Conservation (phyloP, 64 coral and sea anemone species). For the Platygyra sinensis region DNA sequence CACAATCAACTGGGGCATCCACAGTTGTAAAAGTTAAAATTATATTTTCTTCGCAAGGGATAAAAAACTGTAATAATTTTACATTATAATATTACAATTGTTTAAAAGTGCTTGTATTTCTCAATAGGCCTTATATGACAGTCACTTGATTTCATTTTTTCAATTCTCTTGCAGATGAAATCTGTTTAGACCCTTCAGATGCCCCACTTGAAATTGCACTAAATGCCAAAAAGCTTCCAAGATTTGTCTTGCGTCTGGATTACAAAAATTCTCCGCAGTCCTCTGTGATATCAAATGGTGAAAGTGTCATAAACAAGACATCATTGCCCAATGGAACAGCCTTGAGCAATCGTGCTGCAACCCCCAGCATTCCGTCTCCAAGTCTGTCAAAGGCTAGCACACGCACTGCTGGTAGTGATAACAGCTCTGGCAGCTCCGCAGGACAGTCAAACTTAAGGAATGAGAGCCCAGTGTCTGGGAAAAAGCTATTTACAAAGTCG, state of each 20-base stretch:
- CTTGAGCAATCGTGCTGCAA: neutral
- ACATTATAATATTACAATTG: no score
- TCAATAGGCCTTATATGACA: no score
- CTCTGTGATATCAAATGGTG: neutral
- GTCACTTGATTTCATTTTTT: neutral
- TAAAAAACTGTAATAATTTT: no score
- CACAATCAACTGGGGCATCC: no score
- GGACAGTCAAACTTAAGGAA: slow-evolving; percentile 1
- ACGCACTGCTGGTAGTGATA: slow-evolving; percentile 22
- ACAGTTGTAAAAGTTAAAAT: no score
- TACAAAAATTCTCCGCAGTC: slow-evolving; percentile 16
- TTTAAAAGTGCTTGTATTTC: no score
- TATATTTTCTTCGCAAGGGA: no score
- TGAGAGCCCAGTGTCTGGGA: slow-evolving; percentile 9
- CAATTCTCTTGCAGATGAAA: slow-evolving; percentile 83
- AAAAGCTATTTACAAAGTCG: slow-evolving; percentile 35
- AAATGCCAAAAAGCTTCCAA: slow-evolving; percentile 77
- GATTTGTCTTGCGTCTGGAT: slow-evolving; percentile 84
- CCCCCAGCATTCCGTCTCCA: neutral
- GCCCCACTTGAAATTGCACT: slow-evolving; percentile 92
- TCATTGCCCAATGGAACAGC: slow-evolving; percentile 23
- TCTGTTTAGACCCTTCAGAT: slow-evolving; percentile 94
- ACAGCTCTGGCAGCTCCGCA: slow-evolving; percentile 28
- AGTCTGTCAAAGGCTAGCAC: slow-evolving; percentile 39
- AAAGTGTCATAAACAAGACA: neutral